A percentile compares a stretch with the other conserved stretches of the same genome.
Conservation (phyloP, 2,113 vertebrate species). For the Hassar affinis region DNA sequence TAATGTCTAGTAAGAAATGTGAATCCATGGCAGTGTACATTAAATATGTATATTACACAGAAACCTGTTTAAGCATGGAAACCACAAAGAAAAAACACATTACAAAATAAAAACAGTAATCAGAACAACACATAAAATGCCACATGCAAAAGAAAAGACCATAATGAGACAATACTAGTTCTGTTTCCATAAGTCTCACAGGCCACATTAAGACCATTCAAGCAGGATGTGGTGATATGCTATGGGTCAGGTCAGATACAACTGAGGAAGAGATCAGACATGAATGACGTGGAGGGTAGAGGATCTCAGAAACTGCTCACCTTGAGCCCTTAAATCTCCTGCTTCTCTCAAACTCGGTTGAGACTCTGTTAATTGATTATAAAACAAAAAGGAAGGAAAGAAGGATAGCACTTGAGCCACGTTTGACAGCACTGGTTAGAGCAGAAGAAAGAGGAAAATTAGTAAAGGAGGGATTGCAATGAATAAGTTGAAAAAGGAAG, state of each 20-base stretch:
- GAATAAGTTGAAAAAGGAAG: background rate
- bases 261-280: background rate
- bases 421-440: conserved; percentile 26
- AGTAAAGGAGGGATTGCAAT: background rate
- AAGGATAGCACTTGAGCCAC: conserved; percentile 47
- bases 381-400: conserved; percentile 71
- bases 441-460: background rate
- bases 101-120: background rate
- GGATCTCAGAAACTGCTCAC: conserved; percentile 78
- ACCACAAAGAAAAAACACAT: background rate
- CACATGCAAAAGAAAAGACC: conserved; percentile 1
- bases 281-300: conserved; percentile 15
- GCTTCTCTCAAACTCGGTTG: conserved; percentile 98
- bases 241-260: background rate
- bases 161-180: background rate
- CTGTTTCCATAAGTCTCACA: background rate
- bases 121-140: background rate
- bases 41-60: background rate
- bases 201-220: background rate
- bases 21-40: background rate
- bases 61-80: conserved; percentile 16
- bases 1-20: background rate
- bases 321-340: conserved; percentile 99
- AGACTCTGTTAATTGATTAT: conserved; percentile 83
- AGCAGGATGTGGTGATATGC: background rate